Evolutionary conservation across 2,113 vertebrate genomes (phyloP), one percentile per base, ranked within the genome.

Genomic region (Lichenostomus cassidix): DNA sequence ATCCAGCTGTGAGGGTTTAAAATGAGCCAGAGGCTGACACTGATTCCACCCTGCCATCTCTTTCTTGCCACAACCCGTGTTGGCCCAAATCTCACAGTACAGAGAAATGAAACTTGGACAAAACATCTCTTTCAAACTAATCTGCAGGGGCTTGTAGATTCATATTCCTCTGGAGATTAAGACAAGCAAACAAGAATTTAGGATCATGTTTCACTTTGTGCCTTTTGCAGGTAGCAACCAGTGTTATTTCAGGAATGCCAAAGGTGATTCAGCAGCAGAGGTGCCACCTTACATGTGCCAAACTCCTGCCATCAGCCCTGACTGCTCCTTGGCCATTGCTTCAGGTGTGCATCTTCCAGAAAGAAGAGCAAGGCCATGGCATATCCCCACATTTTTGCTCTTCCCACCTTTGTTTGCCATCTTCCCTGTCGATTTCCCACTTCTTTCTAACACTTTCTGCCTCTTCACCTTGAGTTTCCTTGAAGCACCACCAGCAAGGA

Each of bases 321-420:
- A 2, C 49, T 4, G 0, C 33, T 12, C 75, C 12, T 46, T 25
- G 50, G 41, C 82, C 37, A 20, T 33, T 29, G 60, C 20, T 89
- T 55, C 35, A 59, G 23, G 9, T 0, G 0, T 23, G 23, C 6
- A 4, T 21, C 33, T 92, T 44, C 56, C 29, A 18, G 11, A 39
- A 44, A 41, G 37, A 44, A 25, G 7, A 80, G 49, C 23, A 42
- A 58, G 41, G 47, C 64, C 15, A 3, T 3, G 21, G 17, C 27
- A 1, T 2, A 23, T 29, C 58, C 33, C 28, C 7, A 20, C 18
- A 33, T 65, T 69, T 91, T 50, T 63, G 73, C 73, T 82, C 47
- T 67, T 52, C 6, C 55, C 29, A 70, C 16, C 14, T 56, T 42
- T 52, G 60, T 33, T 49, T 84, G 24, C 16, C 22, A 35, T 16